A percentile compares a stretch with the other conserved stretches of the same genome.
These are phyloP conservation scores for Aptenodytes forsteri DNA, from an alignment of 2,113 vertebrate genomes.

Conservation along the genomic window DNA sequence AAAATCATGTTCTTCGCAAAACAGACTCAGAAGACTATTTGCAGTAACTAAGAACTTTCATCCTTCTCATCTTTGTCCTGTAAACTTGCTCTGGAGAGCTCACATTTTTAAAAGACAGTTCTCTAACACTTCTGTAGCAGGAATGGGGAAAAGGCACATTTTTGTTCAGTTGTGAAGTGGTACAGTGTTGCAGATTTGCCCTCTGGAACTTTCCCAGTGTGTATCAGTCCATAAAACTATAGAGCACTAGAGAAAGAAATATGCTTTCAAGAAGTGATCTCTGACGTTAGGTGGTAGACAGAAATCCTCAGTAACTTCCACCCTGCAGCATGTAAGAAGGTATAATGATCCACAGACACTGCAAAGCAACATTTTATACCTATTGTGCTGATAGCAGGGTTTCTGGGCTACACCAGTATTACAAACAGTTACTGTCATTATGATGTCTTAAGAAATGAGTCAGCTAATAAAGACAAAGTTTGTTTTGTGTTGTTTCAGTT, in stretches of 20 bases:
- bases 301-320: neutral
- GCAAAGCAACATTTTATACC: neutral
- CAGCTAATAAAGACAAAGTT: neutral
- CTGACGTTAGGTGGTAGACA: neutral
- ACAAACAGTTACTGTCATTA: neutral
- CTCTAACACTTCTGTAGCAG: neutral
- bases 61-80: neutral
- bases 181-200: neutral
- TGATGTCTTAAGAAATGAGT: neutral
- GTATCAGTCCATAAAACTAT: neutral
- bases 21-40: neutral
- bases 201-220: neutral
- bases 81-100: neutral
- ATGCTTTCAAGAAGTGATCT: neutral
- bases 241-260: neutral
- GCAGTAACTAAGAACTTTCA: neutral
- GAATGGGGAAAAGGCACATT: neutral
- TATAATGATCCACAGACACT: neutral
- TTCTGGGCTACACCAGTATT: neutral
- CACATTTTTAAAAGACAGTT: neutral
- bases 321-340: neutral
- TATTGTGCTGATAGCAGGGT: conserved; percentile 11
- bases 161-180: neutral
- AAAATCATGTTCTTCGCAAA: neutral
- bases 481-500: neutral